These are phyloP conservation scores for Pachyrhynchus sulphureomaculatus DNA, from an alignment of 1,140 invertebrate genomes.

Conservation along the genomic window DNA sequence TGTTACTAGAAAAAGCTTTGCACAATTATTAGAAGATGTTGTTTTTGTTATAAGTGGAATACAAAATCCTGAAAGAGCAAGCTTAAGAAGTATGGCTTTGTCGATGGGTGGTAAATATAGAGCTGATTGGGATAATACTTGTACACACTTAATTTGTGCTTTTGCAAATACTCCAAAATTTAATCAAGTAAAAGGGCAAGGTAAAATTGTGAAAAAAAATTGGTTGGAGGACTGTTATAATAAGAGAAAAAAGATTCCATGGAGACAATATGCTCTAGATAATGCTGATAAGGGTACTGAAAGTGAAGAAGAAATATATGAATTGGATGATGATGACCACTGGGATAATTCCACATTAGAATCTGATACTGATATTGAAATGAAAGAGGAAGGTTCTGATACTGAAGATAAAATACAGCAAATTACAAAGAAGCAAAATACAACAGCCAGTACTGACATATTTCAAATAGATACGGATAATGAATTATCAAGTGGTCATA, in stretches of 20 bases:
- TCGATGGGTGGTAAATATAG: slow-evolving; percentile 80
- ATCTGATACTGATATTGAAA: slow-evolving; percentile 26
- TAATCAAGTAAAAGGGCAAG: slow-evolving; percentile 68
- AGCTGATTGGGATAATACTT: slow-evolving; percentile 70
- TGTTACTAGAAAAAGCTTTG: slow-evolving; percentile 55
- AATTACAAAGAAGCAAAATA: slow-evolving; percentile 34
- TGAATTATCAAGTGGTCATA: not conserved
- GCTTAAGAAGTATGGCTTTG: slow-evolving; percentile 67
- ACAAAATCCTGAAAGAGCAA: slow-evolving; percentile 74
- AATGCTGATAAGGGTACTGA: slow-evolving; percentile 53
- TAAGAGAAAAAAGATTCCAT: slow-evolving; percentile 66
- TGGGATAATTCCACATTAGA: not conserved
- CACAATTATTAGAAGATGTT: slow-evolving; percentile 64
- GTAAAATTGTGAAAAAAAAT: slow-evolving; percentile 70
- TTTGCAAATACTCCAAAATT: slow-evolving; percentile 88
- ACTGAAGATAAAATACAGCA: slow-evolving; percentile 60
- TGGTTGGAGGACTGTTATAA: slow-evolving; percentile 75
- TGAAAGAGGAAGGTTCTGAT: slow-evolving; percentile 46
- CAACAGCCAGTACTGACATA: slow-evolving; percentile 1
- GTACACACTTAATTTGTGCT: slow-evolving; percentile 86
- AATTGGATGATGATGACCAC: slow-evolving; percentile 39
- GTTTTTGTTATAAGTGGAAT: slow-evolving; percentile 83
- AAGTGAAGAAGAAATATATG: slow-evolving; percentile 57
- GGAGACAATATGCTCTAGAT: slow-evolving; percentile 67
- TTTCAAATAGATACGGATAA: slow-evolving; percentile 32